These are phyloP conservation scores for Thymallus thymallus DNA, from an alignment of 2,113 vertebrate genomes.

Conservation along the genomic window DNA sequence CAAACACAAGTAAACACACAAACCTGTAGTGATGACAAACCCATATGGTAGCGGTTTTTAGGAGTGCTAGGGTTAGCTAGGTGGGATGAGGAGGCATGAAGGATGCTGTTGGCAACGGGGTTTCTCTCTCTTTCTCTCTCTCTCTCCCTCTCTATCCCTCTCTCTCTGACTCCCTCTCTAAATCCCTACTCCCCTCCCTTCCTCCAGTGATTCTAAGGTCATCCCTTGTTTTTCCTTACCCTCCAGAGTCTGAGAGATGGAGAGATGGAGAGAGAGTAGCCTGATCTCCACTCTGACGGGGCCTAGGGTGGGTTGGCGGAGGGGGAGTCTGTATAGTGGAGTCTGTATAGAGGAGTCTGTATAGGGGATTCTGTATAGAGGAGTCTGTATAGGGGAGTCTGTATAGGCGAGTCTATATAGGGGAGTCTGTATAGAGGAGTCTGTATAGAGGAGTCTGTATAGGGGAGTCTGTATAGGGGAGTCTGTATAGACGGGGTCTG, in stretches of 20 bases:
- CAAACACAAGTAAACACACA: too few species aligned
- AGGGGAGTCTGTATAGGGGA: too few species aligned
- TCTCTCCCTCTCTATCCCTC: too few species aligned
- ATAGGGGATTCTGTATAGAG: too few species aligned
- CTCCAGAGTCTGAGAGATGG: neutral
- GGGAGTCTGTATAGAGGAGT: neutral
- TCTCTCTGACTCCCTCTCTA: too few species aligned
- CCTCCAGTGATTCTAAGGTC: constrained; percentile 26
- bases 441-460: too few species aligned
- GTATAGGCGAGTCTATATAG: neutral
- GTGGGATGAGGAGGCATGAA: neutral
- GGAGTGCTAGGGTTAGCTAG: neutral
- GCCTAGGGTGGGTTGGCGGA: neutral
- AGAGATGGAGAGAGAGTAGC: neutral
- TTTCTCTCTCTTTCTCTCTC: neutral
- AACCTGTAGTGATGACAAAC: neutral
- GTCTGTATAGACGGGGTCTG: too few species aligned
- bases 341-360: neutral
- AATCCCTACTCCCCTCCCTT: neutral
- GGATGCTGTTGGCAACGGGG: neutral
- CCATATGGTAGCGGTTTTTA: neutral
- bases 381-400: neutral
- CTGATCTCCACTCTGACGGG: neutral
- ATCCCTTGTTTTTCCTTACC: constrained; percentile 10
- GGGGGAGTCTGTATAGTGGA: neutral